Base-by-base conservation (phyloP, 1,140 invertebrate genomes). In the Planococcus citri region DNA sequence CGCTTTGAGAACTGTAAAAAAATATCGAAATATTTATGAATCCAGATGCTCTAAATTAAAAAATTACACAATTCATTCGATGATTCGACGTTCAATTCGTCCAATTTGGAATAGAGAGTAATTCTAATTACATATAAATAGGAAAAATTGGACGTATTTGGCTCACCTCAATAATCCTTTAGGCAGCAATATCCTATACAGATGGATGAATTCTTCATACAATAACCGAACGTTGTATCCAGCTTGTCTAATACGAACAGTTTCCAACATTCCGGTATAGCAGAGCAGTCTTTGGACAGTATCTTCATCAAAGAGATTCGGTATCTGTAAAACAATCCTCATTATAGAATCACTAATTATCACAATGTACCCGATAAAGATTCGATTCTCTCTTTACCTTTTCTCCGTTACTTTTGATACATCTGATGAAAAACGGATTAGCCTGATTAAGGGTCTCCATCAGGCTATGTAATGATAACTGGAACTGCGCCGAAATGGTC, bases 221-320 rank as follows among this genome's bases (percentile, higher is more conserved):
- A 90, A 89, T 14, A 97, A 82, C 33, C 95, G 82, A 58, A 97
- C 94, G 76, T 95, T 95, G 80, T 96, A 98, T 1, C 95, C 95
- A 9, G 94, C 94, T 77, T 95, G 93, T 67, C 95, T 81, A 68
- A 98, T 97, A 74, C 94, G 81, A 0, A 98, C 94, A 0, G 95
- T 98, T 78, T 97, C 95, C 72, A 98, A 76, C 95, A 97, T 97
- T 67, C 95, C 95, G 0, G 95, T 97, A 78, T 98, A 98, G 1
- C 87, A 79, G 29, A 87, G 78, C 71, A 91, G 81, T 61, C 93
- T 82, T 74, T 95, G 88, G n/a, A 97, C 94, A 0, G 94, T 91
- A 70, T 94, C 91, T 73, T 96, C 91, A 77, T 97, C 93, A 80
- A 97, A 97, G 71, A 87, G 85, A 77, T 95, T 95, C 0, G 95